A percentile compares a stretch with the other conserved stretches of the same genome.
Evolutionary conservation across 2,797 vertebrate genomes (phyloP).

Genomic region (Arrhamphus sclerolepis): DNA sequence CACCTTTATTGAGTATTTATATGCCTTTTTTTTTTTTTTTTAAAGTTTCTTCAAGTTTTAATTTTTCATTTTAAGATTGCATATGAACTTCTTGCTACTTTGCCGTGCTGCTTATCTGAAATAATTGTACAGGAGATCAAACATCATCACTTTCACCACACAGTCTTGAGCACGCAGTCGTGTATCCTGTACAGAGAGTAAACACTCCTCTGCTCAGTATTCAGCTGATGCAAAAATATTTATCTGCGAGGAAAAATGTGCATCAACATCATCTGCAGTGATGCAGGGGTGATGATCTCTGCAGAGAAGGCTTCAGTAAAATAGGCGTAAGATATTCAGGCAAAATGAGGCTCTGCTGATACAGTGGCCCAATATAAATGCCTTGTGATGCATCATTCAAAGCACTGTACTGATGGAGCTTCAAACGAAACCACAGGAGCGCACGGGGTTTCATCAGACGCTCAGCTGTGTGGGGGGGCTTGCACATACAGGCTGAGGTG

Average conservation of each 20-base stretch:
- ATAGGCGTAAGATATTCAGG: constrained; percentile 36
- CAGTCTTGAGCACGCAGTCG: constrained; percentile 2
- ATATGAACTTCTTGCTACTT: too few species aligned
- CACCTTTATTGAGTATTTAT: too few species aligned
- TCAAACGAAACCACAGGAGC: constrained; percentile 15
- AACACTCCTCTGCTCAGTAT: constrained; percentile 40
- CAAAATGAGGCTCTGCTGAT: constrained; percentile 24
- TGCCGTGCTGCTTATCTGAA: neutral
- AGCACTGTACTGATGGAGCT: constrained; percentile 26
- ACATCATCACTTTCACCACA: neutral
- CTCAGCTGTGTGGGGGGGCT: constrained; percentile 38
- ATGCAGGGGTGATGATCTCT: constrained; percentile 33
- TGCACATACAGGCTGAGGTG: constrained; percentile 34
- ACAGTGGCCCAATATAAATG: constrained; percentile 42
- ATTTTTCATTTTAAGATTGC: too few species aligned
- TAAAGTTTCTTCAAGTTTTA: too few species aligned
- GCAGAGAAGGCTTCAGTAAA: constrained; percentile 18
- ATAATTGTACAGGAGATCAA: neutral
- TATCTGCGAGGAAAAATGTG: constrained; percentile 43
- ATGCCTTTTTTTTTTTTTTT: too few species aligned
- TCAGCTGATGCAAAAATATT: constrained; percentile 49
- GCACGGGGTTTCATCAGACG: constrained; percentile 55
- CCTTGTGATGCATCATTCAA: constrained; percentile 46
- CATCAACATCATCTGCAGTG: constrained; percentile 22
- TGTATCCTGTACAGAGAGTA: constrained; percentile 20